phyloP scores from a whole-genome alignment of 2,888 invertebrate species.

The Oegoconia quadripuncta region DNA sequence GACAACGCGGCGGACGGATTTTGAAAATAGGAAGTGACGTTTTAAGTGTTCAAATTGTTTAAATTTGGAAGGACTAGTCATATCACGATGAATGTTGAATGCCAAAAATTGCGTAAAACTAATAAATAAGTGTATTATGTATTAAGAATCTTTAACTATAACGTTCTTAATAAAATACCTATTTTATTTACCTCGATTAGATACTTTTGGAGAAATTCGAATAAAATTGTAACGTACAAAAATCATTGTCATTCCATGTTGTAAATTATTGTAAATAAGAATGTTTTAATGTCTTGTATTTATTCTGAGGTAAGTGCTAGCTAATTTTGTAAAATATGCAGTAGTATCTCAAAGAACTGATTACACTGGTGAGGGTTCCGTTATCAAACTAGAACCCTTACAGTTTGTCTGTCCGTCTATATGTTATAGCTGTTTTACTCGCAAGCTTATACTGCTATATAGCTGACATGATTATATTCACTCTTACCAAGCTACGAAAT shows the following conservation, averaged over 20 bases:
- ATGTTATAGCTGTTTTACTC: no score
- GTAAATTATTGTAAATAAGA: slow-evolving; percentile 69
- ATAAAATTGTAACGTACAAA: slow-evolving; percentile 63
- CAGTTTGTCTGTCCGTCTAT: not conserved
- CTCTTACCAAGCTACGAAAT: no score
- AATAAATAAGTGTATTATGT: slow-evolving; percentile 23
- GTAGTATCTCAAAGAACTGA: slow-evolving; percentile 45
- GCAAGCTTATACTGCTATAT: no score
- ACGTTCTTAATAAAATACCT: slow-evolving; percentile 1
- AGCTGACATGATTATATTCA: no score
- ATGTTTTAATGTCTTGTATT: slow-evolving; percentile 56
- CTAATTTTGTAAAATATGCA: slow-evolving; percentile 67
- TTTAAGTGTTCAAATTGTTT: slow-evolving; percentile 17
- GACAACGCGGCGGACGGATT: slow-evolving; percentile 41
- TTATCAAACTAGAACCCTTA: not conserved
- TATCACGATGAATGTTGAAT: slow-evolving; percentile 22
- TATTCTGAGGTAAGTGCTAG: slow-evolving; percentile 49
- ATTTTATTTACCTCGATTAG: slow-evolving; percentile 3
- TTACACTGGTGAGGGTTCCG: slow-evolving; percentile 25
- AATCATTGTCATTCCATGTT: slow-evolving; percentile 60
- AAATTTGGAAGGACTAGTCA: slow-evolving; percentile 27
- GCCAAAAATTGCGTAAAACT: slow-evolving; percentile 44
- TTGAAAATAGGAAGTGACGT: slow-evolving; percentile 22
- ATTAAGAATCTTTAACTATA: slow-evolving; percentile 2
- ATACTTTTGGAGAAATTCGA: slow-evolving; percentile 3